These are phyloP conservation scores for Poeciliopsis presidionis DNA, from an alignment of 2,797 vertebrate genomes.

Conservation along the genomic window DNA sequence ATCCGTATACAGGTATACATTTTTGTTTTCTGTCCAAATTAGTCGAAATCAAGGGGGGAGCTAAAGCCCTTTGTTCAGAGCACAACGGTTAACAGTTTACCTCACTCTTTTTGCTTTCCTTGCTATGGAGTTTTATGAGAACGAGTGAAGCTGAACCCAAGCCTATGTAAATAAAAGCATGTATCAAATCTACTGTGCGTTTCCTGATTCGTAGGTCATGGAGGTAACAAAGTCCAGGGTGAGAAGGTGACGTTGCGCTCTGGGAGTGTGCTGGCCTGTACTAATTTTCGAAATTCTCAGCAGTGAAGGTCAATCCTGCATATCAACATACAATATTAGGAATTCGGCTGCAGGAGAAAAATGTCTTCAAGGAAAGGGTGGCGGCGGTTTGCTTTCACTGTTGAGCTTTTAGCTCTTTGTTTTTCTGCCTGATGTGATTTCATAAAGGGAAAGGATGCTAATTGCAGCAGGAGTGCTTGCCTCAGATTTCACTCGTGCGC, in stretches of 20 bases:
- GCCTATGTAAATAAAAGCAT: constrained; percentile 71
- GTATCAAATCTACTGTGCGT: constrained; percentile 56
- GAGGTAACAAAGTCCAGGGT: constrained; percentile 65
- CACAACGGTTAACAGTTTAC: constrained; percentile 33
- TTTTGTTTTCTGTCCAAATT: neutral
- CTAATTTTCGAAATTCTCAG: constrained; percentile 61
- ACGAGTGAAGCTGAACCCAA: constrained; percentile 58
- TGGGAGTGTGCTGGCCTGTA: constrained; percentile 53
- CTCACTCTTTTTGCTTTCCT: constrained; percentile 53
- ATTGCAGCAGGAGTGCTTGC: constrained; percentile 69
- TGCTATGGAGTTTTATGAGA: constrained; percentile 51
- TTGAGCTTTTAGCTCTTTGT: constrained; percentile 40
- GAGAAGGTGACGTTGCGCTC: constrained; percentile 51
- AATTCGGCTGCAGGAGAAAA: constrained; percentile 43
- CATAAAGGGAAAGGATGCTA: constrained; percentile 75
- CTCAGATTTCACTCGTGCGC: constrained; percentile 73
- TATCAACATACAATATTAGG: constrained; percentile 64
- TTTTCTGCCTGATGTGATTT: constrained; percentile 71
- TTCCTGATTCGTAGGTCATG: constrained; percentile 72
- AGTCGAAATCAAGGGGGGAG: constrained; percentile 7
- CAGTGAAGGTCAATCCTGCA: constrained; percentile 44
- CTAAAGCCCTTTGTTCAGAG: constrained; percentile 17
- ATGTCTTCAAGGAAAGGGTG: constrained; percentile 37
- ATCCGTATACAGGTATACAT: constrained; percentile 86
- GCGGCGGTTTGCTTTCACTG: constrained; percentile 36